phyloP scores from a whole-genome alignment of 2,797 vertebrate species.

The Euthynnus affinis region DNA sequence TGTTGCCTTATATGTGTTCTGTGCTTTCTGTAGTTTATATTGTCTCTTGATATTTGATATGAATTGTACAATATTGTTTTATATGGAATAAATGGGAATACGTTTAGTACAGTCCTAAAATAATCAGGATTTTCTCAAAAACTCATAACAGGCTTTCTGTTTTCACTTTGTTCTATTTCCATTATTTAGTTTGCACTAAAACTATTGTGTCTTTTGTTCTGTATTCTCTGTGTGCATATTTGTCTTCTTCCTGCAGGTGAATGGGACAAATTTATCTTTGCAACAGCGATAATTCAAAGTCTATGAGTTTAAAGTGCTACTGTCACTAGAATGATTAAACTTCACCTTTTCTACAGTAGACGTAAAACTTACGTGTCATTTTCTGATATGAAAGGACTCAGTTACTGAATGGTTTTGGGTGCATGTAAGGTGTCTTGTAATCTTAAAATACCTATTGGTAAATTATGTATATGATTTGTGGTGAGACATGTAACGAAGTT shows the following conservation, averaged over 20 bases:
- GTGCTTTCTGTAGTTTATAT: neutral
- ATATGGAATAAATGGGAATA: neutral
- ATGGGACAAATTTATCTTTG: neutral
- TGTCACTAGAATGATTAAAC: slow-evolving; percentile 4
- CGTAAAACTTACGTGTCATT: neutral
- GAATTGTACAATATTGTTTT: slow-evolving; percentile 8
- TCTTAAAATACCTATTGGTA: neutral
- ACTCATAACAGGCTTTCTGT: slow-evolving; percentile 9
- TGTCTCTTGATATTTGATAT: slow-evolving; percentile 1
- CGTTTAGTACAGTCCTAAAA: neutral
- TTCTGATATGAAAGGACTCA: neutral
- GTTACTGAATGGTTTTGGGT: neutral
- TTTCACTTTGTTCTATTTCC: neutral
- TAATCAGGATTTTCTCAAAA: neutral
- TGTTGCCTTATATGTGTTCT: slow-evolving; percentile 7
- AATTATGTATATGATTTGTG: neutral
- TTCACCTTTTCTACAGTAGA: neutral
- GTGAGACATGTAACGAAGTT: neutral
- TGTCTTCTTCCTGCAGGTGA: slow-evolving; percentile 10
- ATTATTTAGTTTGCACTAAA: slow-evolving; percentile 9
- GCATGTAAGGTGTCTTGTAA: neutral
- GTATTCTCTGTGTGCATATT: slow-evolving; percentile 7
- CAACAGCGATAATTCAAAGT: slow-evolving; percentile 8
- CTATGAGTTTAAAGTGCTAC: neutral
- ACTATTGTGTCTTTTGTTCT: slow-evolving; percentile 1